phyloP scores from a whole-genome alignment of 37 sponge, comb jelly and placozoan genomes.

The Diacarnus erythraeanus region DNA sequence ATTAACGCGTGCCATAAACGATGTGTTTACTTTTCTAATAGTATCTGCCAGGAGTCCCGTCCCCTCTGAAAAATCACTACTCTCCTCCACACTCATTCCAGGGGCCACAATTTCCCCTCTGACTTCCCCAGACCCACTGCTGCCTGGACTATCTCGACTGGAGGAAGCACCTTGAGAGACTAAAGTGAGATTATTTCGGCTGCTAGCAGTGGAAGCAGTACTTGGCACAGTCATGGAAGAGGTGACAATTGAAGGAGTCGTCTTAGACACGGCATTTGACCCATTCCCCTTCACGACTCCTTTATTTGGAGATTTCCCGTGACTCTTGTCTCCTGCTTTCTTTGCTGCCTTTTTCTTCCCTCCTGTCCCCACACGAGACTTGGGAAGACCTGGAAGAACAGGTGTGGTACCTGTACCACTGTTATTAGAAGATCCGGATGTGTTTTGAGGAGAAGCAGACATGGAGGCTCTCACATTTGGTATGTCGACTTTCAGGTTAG shows the following conservation, averaged over 20 bases:
- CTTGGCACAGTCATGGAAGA: not conserved
- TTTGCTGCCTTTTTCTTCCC: constrained; percentile 5
- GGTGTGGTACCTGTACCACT: not conserved
- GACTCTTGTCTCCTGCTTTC: not conserved
- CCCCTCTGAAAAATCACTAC: constrained; percentile 10
- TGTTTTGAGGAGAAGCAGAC: constrained; percentile 1
- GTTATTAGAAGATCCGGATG: not conserved
- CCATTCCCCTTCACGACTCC: not conserved
- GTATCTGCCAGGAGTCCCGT: constrained; percentile 64
- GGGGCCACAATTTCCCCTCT: constrained; percentile 15
- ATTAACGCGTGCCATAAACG: constrained; percentile 41
- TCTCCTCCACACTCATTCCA: constrained; percentile 10
- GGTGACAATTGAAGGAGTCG: not conserved
- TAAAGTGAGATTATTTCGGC: not conserved
- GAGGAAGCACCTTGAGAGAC: not conserved
- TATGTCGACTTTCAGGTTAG: not conserved
- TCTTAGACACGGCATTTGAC: not conserved
- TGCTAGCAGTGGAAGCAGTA: constrained; percentile 4
- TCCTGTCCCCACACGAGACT: not conserved
- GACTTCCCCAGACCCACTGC: not conserved
- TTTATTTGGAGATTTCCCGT: constrained; percentile 8
- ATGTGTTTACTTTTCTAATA: constrained; percentile 34
- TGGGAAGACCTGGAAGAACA: not conserved
- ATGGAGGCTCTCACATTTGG: not conserved
- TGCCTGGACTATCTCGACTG: not conserved